Conservation (phyloP, 2,888 invertebrate species). For the Melinopterus prodromus region DNA sequence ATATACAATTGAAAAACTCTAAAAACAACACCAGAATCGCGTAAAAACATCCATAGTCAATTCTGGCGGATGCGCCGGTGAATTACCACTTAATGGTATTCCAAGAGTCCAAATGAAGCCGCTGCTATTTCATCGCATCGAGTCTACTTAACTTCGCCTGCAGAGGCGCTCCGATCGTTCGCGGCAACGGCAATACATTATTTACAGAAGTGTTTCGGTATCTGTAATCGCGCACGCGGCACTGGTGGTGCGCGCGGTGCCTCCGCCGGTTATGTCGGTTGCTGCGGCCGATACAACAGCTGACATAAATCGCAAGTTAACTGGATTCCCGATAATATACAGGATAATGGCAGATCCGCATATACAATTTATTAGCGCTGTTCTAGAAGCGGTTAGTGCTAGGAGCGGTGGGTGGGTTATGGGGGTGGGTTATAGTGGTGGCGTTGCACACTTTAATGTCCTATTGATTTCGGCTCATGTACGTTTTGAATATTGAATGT, state of each 20-base stretch:
- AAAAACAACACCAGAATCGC: too few relatives aligned
- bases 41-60: too few relatives aligned
- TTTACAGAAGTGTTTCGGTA: slow-evolving; percentile 24
- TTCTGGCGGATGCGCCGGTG: too few relatives aligned
- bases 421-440: background rate
- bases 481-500: slow-evolving; percentile 30
- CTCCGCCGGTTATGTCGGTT: background rate
- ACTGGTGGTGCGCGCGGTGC: background rate
- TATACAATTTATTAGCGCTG: slow-evolving; percentile 32
- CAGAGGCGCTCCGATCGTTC: slow-evolving; percentile 4
- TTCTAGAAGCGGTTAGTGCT: background rate
- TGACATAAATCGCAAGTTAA: slow-evolving; percentile 36
- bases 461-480: slow-evolving; percentile 26
- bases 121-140: background rate
- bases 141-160: background rate
- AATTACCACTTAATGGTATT: background rate
- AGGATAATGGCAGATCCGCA: slow-evolving; percentile 35
- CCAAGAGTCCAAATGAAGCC: background rate
- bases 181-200: slow-evolving; percentile 17
- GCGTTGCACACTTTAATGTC: background rate
- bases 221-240: slow-evolving; percentile 11
- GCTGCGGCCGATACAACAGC: slow-evolving; percentile 25
- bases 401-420: background rate
- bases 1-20: too few relatives aligned
- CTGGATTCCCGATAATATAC: slow-evolving; percentile 35